These are phyloP conservation scores for Cygnus atratus DNA, from an alignment of 2,113 vertebrate species.

Conservation along the genomic window DNA sequence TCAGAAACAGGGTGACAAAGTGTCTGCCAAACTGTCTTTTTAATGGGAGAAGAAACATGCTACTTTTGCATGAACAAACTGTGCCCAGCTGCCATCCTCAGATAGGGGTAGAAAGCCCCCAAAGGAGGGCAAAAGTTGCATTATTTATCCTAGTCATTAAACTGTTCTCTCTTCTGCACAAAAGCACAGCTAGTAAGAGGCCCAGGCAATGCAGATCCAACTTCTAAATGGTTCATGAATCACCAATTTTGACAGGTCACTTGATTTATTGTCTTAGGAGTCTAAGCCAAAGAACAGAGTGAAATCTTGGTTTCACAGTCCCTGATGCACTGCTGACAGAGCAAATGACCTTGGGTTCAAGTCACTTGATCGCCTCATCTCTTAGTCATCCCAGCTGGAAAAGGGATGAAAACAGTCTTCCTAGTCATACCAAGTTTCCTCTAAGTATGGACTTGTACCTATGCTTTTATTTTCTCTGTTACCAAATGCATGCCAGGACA, in stretches of 20 bases:
- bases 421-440: not conserved
- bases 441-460: not conserved
- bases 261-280: slow-evolving; percentile 46
- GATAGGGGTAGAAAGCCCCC: not conserved
- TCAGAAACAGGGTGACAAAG: not conserved
- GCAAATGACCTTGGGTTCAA: slow-evolving; percentile 38
- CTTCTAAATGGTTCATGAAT: slow-evolving; percentile 33
- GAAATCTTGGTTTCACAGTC: slow-evolving; percentile 50
- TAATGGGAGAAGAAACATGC: slow-evolving; percentile 51
- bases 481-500: not conserved
- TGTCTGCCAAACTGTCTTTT: slow-evolving; percentile 46
- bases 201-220: not conserved
- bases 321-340: slow-evolving; percentile 57
- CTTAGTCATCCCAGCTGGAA: slow-evolving; percentile 43
- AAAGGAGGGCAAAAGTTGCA: not conserved
- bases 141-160: not conserved
- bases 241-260: slow-evolving; percentile 25
- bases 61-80: not conserved
- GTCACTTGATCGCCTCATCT: slow-evolving; percentile 38
- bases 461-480: not conserved
- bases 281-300: slow-evolving; percentile 23
- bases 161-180: not conserved
- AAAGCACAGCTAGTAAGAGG: slow-evolving; percentile 7
- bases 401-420: not conserved
- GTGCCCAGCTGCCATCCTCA: slow-evolving; percentile 16